phyloP scores from a whole-genome alignment of 2,113 vertebrate species.

The Struthidea cinerea region DNA sequence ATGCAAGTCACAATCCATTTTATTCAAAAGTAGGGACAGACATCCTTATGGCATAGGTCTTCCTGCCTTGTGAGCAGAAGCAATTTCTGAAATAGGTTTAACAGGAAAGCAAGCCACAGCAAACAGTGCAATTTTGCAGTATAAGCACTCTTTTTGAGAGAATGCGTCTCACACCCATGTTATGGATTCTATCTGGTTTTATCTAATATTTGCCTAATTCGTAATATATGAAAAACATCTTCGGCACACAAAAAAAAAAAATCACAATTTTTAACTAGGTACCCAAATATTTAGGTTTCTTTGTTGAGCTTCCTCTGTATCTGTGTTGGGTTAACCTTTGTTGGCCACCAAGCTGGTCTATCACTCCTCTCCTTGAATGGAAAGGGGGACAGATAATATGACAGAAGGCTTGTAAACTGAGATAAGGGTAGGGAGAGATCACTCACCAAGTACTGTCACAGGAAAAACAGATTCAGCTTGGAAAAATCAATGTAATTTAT shows the following conservation, averaged over 20 bases:
- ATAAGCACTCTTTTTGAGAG: background rate
- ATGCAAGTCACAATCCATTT: background rate
- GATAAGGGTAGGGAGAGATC: background rate
- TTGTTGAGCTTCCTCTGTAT: background rate
- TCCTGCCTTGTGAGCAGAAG: background rate
- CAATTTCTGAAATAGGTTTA: background rate
- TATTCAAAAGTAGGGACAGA: background rate
- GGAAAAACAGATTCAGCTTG: background rate
- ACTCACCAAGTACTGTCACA: accelerated
- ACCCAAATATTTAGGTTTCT: background rate
- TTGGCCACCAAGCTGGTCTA: accelerated
- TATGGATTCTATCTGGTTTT: background rate
- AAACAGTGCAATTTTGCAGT: background rate
- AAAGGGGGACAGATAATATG: background rate
- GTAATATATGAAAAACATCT: background rate
- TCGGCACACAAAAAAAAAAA: background rate
- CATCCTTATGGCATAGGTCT: background rate
- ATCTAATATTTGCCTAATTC: background rate
- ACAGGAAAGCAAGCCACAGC: background rate
- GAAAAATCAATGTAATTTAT: background rate
- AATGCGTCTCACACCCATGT: background rate
- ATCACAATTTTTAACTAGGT: background rate
- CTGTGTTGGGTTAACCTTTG: background rate
- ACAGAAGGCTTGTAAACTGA: accelerated
- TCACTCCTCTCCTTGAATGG: background rate